Base-by-base conservation (phyloP, 2,797 vertebrate genomes). In the Allobates femoralis region DNA sequence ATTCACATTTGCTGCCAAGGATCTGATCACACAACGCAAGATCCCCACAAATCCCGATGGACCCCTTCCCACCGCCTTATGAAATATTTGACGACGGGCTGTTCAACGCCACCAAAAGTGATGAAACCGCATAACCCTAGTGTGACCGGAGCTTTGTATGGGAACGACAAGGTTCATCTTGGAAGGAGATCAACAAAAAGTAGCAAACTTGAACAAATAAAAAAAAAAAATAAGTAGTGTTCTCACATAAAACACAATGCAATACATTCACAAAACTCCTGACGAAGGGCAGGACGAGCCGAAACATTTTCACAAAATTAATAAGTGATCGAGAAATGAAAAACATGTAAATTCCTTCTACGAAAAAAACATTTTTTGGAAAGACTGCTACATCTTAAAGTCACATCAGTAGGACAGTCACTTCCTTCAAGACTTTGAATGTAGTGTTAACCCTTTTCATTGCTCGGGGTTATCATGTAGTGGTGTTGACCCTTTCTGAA, bases 241-340 rank as follows among this genome's bases (percentile, higher is more conserved):
- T 77, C 66, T 56, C 21, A 81, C 67, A 75, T 46, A 34, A 58
- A 66, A 60, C 56, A 64, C 0, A 1, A 64, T 69, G 50, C 50
- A 77, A 74, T 82, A 86, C 80, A 83, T 86, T 83, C 79, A 83
- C 69, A 62, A 84, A 87, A 58, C 51, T 71, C 76, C 86, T 80
- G 81, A 66, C 34, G 46, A 37, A 84, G 80, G 84, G 8, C 41
- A 79, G 75, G 56, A 87, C 30, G 53, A 64, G 11, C 41, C 11
- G 50, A 34, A 28, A 71, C 51, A 55, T 79, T 87, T 87, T 79
- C 76, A 87, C 32, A 85, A 50, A 88, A 88, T 32, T 3, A 30
- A 82, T 41, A 76, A 67, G 16, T 11, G 21, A 71, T 46, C 7
- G 41, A 56, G 30, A 32, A 74, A 64, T 56, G 7, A 51, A 81